Base-by-base conservation (phyloP, 2,113 vertebrate species). In the Lampris megalopsis region DNA sequence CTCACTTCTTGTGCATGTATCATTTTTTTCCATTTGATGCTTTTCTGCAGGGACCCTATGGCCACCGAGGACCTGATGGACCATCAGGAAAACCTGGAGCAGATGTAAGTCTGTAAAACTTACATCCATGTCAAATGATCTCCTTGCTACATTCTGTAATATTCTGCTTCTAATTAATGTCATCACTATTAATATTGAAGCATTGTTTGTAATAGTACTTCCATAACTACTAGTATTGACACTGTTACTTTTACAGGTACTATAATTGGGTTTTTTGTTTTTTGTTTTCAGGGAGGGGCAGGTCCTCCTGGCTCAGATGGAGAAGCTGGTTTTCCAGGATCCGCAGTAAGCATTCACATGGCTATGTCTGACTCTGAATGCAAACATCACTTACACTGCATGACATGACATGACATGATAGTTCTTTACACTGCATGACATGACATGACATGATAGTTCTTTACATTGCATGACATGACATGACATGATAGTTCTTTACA, bases 1-100 rank as follows among this genome's bases (percentile, higher is more conserved):
- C 49, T 65, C 10, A 47, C 35, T 36, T 45, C 58, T 59, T 60
- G 37, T 73, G 24, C 24, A 24, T 24, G 24, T 24, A 24, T 24
- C 24, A 24, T 24, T 24, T 24, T 24, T 24, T 24, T 24, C 24
- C 24, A 24, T 24, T 24, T 24, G 24, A 24, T 24, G 59, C 62
- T 66, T 79, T 24, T 54, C 68, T 61, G 13, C 82, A 99, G 98
- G 98, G 98, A 41, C 86, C 95, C 66, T 53, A 88, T 47, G 98
- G 98, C 86, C 85, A 94, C 63, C 95, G 98, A 65, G 98, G 98
- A 56, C 97, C 96, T 49, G 97, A 99, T 36, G 98, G 98, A 41
- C 93, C 95, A 71, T 71, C 92, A 40, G 98, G 98, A 81, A 99
- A 98, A 92, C 73, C 96, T 60, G 98, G 98, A 68, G 87, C 89